A percentile compares a stretch with the other conserved stretches of the same genome.
These are phyloP conservation scores for Hycleus phaleratus DNA, from an alignment of 1,140 invertebrate genomes.

Conservation along the genomic window DNA sequence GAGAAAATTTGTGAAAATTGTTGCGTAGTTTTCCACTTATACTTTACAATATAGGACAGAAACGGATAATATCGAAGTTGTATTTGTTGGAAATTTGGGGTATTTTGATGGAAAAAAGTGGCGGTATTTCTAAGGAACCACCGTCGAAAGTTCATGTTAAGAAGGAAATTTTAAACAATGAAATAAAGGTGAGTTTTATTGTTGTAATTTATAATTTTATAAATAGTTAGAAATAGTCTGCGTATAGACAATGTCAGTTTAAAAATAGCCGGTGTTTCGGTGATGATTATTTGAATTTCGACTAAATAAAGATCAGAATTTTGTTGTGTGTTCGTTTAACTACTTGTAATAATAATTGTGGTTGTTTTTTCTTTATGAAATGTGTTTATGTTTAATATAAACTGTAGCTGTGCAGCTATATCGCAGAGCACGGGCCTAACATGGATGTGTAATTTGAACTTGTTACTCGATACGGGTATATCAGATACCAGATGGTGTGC, in stretches of 20 bases:
- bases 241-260: not conserved
- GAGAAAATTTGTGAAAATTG: constrained; percentile 1
- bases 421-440: constrained; percentile 27
- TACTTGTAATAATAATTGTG: constrained; percentile 1
- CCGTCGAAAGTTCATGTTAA: constrained; percentile 23
- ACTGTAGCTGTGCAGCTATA: too few species aligned
- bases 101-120: constrained; percentile 24
- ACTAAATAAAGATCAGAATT: too few species aligned
- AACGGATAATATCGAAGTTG: too few species aligned
- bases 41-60: too few species aligned
- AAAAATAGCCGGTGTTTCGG: too few species aligned
- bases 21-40: constrained; percentile 14
- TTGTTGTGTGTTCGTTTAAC: not conserved
- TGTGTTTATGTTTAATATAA: too few species aligned
- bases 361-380: not conserved
- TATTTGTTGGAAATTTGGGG: too few species aligned
- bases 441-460: constrained; percentile 32
- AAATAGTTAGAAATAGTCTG: not conserved
- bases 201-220: not conserved
- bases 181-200: constrained; percentile 25
- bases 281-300: too few species aligned
- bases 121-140: constrained; percentile 12
- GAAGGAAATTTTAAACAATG: constrained; percentile 25
- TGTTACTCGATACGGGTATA: constrained; percentile 30
- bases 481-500: constrained; percentile 36